Percentiles rank a stretch among this genome's conserved stretches.
These are phyloP conservation scores for Arnoldichthys spilopterus DNA, from an alignment of 2,797 vertebrate species.

Conservation along the genomic window DNA sequence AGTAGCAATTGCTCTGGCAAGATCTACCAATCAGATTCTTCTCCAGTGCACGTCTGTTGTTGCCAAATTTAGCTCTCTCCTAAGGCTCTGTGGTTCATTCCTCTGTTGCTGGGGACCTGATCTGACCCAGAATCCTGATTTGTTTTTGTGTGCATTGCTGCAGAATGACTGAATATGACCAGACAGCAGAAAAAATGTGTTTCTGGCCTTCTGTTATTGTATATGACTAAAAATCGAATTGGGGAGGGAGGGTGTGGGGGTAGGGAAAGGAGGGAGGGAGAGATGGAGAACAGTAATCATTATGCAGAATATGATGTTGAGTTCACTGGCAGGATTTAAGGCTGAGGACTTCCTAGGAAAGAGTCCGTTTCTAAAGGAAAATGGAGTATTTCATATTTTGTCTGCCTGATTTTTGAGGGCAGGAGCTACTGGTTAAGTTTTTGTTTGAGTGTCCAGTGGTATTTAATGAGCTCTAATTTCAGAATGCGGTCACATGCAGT, in stretches of 20 bases:
- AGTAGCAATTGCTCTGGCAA: constrained; percentile 16
- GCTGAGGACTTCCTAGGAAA: too few relatives aligned
- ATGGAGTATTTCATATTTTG: neutral
- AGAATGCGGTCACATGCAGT: neutral
- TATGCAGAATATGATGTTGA: too few relatives aligned
- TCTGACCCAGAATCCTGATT: constrained; percentile 1
- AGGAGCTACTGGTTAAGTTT: neutral
- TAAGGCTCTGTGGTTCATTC: constrained; percentile 5
- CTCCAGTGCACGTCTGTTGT: constrained; percentile 19
- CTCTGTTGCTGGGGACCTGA: constrained; percentile 7
- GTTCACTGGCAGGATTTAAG: too few relatives aligned
- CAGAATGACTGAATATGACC: neutral
- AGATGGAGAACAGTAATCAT: too few relatives aligned
- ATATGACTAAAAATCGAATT: neutral
- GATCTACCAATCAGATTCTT: constrained; percentile 36
- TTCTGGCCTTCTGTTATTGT: neutral
- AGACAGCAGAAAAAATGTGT: neutral
- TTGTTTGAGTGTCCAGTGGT: neutral
- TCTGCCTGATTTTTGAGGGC: neutral
- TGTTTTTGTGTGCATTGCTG: constrained; percentile 24
- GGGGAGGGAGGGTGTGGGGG: too few relatives aligned
- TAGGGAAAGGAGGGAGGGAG: too few relatives aligned
- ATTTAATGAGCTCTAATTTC: neutral
- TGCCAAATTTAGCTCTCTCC: constrained; percentile 28
- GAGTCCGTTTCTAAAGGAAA: too few relatives aligned